A percentile compares a stretch with the other conserved stretches of the same genome.
phyloP scores from a whole-genome alignment of 1,140 invertebrate species.

The Drosophila repleta region DNA sequence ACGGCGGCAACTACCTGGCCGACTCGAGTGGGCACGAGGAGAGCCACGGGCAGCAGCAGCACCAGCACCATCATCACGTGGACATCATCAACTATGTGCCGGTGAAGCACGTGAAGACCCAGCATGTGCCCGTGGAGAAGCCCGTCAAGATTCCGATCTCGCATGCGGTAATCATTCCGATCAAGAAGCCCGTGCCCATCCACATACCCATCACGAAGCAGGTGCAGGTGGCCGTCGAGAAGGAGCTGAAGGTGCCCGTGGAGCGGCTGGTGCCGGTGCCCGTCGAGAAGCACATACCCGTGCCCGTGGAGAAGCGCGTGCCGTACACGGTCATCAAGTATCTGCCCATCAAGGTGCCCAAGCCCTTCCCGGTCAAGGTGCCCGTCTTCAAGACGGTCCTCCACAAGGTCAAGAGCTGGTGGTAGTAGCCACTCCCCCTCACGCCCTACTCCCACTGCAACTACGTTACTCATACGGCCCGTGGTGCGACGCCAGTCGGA shows the following conservation, averaged over 20 bases:
- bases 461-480: conserved; percentile 54
- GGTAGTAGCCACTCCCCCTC: conserved; percentile 42
- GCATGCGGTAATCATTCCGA: conserved; percentile 88
- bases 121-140: conserved; percentile 88
- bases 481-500: background rate
- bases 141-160: conserved; percentile 88
- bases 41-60: conserved; percentile 16
- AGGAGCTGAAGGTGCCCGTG: conserved; percentile 88
- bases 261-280: conserved; percentile 90
- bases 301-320: conserved; percentile 89
- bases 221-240: conserved; percentile 88
- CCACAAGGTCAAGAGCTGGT: conserved; percentile 85
- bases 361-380: conserved; percentile 90
- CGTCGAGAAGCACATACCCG: conserved; percentile 89
- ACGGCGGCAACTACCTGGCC: conserved; percentile 52
- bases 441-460: too few species aligned
- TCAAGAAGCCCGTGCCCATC: conserved; percentile 89
- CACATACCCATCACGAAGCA: conserved; percentile 90
- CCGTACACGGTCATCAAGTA: conserved; percentile 90
- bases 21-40: conserved; percentile 53
- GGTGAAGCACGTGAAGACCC: conserved; percentile 88
- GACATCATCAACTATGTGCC: conserved; percentile 89
- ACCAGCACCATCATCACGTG: conserved; percentile 86
- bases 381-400: conserved; percentile 89
- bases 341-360: conserved; percentile 88